Evolutionary conservation across 2,797 vertebrate species (phyloP).

Genomic region (Paratrypauchen microcephalus): DNA sequence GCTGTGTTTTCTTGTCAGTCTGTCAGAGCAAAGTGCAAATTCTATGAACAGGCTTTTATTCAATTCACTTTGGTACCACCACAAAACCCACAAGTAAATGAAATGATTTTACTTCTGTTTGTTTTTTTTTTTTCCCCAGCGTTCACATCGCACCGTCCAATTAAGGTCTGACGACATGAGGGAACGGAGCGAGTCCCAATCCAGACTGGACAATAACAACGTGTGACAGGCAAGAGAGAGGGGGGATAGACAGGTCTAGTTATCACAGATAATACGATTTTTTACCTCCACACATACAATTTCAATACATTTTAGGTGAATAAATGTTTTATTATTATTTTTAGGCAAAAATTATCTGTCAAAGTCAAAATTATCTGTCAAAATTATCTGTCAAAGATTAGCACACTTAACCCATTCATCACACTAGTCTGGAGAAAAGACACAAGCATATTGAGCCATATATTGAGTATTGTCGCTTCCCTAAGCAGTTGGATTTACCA

Average conservation of each 20-base stretch:
- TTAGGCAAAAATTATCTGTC: too few relatives aligned
- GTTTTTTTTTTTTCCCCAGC: slow-evolving; percentile 28
- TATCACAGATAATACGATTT: neutral
- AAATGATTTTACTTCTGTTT: slow-evolving; percentile 45
- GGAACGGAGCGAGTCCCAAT: slow-evolving; percentile 30
- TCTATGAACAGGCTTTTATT: slow-evolving; percentile 60
- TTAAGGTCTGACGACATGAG: slow-evolving; percentile 45
- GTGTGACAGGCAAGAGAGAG: slow-evolving; percentile 24
- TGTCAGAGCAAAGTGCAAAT: slow-evolving; percentile 61
- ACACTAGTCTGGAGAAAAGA: too few relatives aligned
- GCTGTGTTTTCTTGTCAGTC: slow-evolving; percentile 42
- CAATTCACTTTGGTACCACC: slow-evolving; percentile 39
- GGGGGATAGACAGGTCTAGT: slow-evolving; percentile 20
- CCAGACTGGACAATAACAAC: slow-evolving; percentile 22
- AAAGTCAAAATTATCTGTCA: too few relatives aligned
- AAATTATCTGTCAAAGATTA: too few relatives aligned
- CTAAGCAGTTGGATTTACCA: neutral
- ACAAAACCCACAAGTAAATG: slow-evolving; percentile 58
- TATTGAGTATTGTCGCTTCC: too few relatives aligned
- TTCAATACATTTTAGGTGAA: too few relatives aligned
- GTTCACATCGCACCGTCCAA: slow-evolving; percentile 55
- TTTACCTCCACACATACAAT: too few relatives aligned
- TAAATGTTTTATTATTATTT: too few relatives aligned
- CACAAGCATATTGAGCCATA: too few relatives aligned
- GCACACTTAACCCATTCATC: too few relatives aligned